phyloP scores from a whole-genome alignment of 2,797 vertebrate genomes.

The Coracias cyanogaster region DNA sequence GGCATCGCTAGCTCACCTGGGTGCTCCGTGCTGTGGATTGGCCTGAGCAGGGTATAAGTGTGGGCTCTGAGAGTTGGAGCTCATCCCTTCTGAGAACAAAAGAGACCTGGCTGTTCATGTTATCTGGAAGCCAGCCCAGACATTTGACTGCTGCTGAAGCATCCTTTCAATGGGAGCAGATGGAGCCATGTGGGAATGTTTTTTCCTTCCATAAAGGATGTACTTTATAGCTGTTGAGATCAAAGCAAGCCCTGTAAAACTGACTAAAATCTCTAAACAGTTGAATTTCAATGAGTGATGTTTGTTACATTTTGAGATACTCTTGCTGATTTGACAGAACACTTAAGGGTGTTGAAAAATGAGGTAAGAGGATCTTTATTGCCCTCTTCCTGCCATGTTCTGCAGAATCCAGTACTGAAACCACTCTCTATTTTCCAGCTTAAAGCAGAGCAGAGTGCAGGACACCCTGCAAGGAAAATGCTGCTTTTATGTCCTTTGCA shows the following conservation, averaged over 20 bases:
- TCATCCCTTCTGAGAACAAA: neutral
- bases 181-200: neutral
- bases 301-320: neutral
- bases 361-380: neutral
- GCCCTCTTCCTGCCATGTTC: neutral
- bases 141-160: conserved; percentile 12
- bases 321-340: neutral
- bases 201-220: conserved; percentile 37
- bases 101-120: neutral
- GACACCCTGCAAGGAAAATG: neutral
- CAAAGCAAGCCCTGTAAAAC: conserved; percentile 32
- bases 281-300: conserved; percentile 1
- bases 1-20: neutral
- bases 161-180: conserved; percentile 21
- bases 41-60: neutral
- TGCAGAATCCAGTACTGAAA: neutral
- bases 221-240: conserved; percentile 29
- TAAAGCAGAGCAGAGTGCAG: neutral
- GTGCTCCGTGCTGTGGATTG: neutral
- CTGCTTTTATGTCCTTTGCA: neutral
- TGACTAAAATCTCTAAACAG: conserved; percentile 12
- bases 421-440: neutral
- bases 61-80: neutral
- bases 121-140: conserved; percentile 23
- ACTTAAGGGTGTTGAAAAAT: neutral